A percentile compares a stretch with the other conserved stretches of the same genome.
Conservation (phyloP, 2,797 vertebrate species). For the Tragelaphus oryx region DNA sequence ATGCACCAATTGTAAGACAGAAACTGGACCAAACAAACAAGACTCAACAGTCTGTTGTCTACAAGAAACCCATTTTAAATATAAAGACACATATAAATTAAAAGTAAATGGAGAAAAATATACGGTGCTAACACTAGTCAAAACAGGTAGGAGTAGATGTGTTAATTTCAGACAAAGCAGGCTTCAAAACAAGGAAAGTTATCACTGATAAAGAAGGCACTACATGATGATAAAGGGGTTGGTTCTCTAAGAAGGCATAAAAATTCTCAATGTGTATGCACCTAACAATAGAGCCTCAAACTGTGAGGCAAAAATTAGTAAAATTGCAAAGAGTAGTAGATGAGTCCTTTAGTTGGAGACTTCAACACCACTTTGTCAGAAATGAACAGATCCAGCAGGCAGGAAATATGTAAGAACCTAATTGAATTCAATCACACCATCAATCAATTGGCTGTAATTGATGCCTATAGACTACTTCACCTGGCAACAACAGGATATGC, state of each 20-base stretch:
- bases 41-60: background rate
- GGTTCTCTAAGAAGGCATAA: background rate
- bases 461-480: background rate
- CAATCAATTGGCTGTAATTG: background rate
- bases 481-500: background rate
- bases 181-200: background rate
- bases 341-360: background rate
- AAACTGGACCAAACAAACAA: background rate
- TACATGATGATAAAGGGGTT: background rate
- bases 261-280: background rate
- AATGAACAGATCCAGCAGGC: background rate
- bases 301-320: background rate
- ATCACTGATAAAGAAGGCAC: background rate
- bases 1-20: background rate
- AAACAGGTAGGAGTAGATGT: background rate
- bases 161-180: background rate
- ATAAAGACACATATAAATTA: background rate
- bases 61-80: background rate
- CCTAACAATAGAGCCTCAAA: background rate
- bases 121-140: background rate
- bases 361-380: background rate
- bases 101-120: background rate
- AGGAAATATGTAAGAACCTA: background rate
- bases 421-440: background rate
- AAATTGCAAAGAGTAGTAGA: background rate